phyloP scores from a whole-genome alignment of 2,113 vertebrate species.

The Cyprinodon brontotheroides region DNA sequence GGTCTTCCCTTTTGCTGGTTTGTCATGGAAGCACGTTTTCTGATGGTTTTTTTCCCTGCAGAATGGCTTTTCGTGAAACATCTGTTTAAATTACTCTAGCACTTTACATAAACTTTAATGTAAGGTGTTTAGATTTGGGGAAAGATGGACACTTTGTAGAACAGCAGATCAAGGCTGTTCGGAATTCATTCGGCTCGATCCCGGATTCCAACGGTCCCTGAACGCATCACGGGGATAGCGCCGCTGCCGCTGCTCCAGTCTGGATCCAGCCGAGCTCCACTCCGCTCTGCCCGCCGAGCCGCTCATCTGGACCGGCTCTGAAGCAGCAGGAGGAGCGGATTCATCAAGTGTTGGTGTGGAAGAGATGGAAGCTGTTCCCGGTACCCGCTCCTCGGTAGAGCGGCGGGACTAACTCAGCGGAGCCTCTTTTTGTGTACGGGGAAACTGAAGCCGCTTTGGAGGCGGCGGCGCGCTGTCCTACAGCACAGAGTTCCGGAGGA shows the following conservation, averaged over 20 bases:
- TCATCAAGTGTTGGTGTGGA: too few relatives aligned
- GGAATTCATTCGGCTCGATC: background rate
- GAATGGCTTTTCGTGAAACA: too few relatives aligned
- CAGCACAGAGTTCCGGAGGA: background rate
- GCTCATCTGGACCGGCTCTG: background rate
- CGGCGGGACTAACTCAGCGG: constrained; percentile 27
- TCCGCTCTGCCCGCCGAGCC: constrained; percentile 2
- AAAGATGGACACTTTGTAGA: too few relatives aligned
- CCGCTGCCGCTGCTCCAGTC: constrained; percentile 12
- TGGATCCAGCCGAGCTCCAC: background rate
- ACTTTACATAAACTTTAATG: too few relatives aligned
- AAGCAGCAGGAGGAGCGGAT: too few relatives aligned
- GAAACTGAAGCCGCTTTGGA: constrained; percentile 15
- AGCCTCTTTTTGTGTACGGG: constrained; percentile 52
- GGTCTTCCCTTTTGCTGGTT: too few relatives aligned
- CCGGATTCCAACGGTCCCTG: constrained; percentile 24
- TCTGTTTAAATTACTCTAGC: too few relatives aligned
- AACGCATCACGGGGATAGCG: constrained; percentile 49
- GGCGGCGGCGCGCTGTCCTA: constrained; percentile 20
- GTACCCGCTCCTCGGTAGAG: background rate
- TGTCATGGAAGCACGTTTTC: too few relatives aligned
- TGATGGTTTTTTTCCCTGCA: too few relatives aligned
- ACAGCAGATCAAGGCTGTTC: background rate
- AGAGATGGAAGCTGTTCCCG: background rate
- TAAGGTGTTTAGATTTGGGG: too few relatives aligned